Conservation (phyloP, 2,113 vertebrate genomes). For the Coryphaenoides rupestris region DNA sequence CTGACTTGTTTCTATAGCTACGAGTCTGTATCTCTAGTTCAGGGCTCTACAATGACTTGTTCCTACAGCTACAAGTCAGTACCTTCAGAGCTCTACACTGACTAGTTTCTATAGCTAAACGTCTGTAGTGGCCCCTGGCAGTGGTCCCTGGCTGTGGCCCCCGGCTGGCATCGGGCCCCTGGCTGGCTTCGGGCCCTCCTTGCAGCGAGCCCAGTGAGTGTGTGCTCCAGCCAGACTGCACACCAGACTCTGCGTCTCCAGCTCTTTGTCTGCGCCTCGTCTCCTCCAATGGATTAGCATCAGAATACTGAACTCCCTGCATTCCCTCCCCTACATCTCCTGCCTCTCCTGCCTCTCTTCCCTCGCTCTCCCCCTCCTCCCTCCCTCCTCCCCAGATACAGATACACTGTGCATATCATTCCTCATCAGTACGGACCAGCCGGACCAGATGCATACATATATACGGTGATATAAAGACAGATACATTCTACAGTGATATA, state of each 20-base stretch:
- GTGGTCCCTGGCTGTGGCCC: neutral
- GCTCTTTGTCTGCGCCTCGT: neutral
- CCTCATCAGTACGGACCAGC: no score
- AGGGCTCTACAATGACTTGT: no score
- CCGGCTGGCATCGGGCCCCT: no score
- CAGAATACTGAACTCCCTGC: neutral
- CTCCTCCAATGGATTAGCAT: neutral
- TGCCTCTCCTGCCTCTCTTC: neutral
- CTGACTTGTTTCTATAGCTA: no score
- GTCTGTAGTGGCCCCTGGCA: neutral
- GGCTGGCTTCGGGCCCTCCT: neutral
- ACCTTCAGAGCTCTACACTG: no score
- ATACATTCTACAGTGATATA: no score
- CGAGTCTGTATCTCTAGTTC: no score
- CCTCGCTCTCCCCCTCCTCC: neutral
- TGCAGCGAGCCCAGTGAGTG: neutral
- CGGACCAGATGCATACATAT: no score
- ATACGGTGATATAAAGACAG: no score
- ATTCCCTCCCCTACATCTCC: neutral
- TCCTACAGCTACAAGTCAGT: no score
- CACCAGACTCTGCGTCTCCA: neutral
- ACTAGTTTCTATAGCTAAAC: no score
- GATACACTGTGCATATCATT: neutral
- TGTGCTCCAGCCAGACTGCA: neutral
- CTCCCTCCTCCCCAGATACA: neutral